These are phyloP conservation scores for Lasioglossum villosulum DNA, from an alignment of 2,888 invertebrate genomes.

Conservation along the genomic window DNA sequence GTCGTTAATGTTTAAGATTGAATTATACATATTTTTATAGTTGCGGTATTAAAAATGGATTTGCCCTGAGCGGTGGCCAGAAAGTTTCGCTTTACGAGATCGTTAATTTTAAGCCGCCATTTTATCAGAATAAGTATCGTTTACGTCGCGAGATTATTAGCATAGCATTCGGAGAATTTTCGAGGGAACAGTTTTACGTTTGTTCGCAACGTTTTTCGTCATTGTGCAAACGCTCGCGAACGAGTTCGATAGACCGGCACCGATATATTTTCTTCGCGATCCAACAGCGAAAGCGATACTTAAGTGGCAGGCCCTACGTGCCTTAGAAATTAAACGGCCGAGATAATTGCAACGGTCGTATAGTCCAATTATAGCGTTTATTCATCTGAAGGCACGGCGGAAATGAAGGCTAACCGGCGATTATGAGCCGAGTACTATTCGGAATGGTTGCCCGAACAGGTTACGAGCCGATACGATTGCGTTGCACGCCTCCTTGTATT, in stretches of 20 bases:
- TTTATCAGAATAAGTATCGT: background rate
- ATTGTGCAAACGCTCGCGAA: background rate
- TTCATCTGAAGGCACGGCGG: slow-evolving; percentile 3
- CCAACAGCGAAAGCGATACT: background rate
- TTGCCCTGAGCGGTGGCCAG: background rate
- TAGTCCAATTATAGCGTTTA: slow-evolving; percentile 45
- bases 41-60: background rate
- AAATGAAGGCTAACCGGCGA: slow-evolving; percentile 36
- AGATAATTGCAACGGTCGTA: slow-evolving; percentile 40
- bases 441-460: slow-evolving; percentile 67
- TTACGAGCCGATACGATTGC: slow-evolving; percentile 39
- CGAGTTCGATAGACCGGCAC: background rate
- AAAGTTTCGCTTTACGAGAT: background rate
- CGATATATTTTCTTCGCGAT: background rate
- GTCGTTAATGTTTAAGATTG: background rate
- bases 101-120: background rate
- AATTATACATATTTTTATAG: background rate
- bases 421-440: slow-evolving; percentile 40
- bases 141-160: background rate
- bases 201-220: background rate
- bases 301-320: slow-evolving; percentile 24
- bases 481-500: slow-evolving; percentile 42
- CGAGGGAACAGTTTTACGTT: background rate
- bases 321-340: slow-evolving; percentile 20
- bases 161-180: background rate